Conservation (phyloP, 2,797 vertebrate species). For the Iguana delicatissima region DNA sequence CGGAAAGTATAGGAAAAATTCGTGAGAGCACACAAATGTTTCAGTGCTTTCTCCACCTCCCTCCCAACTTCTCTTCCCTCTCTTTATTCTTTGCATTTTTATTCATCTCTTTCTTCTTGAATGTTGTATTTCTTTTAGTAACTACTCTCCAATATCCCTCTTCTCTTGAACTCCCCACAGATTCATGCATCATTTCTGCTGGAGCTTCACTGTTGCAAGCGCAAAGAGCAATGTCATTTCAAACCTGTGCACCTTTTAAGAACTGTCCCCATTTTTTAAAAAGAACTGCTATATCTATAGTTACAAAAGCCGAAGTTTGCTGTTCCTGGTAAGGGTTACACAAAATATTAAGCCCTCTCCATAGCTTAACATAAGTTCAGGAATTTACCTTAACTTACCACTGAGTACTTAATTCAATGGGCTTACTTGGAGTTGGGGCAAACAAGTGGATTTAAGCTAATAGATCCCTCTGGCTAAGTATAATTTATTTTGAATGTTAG, state of each 20-base stretch:
- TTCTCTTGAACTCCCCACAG: not conserved
- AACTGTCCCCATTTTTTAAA: not conserved
- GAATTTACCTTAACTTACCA: too few species aligned
- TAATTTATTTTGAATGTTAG: not conserved
- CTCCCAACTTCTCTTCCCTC: too few species aligned
- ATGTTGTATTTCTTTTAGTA: not conserved
- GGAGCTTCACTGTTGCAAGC: not conserved
- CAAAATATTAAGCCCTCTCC: too few species aligned
- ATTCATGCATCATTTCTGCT: not conserved
- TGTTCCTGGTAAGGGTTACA: not conserved
- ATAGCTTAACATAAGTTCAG: too few species aligned
- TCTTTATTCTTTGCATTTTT: not conserved
- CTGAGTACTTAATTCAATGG: too few species aligned
- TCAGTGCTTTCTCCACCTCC: too few species aligned
- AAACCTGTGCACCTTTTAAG: not conserved
- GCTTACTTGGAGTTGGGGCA: not conserved
- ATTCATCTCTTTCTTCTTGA: not conserved
- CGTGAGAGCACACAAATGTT: not conserved
- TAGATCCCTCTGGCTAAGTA: not conserved
- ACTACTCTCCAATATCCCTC: not conserved
- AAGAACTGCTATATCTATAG: not conserved
- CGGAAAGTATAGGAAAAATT: not conserved
- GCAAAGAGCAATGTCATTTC: not conserved
- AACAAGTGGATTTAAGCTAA: not conserved
- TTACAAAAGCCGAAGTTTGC: not conserved